Percentiles rank a stretch among this genome's conserved stretches.
phyloP scores from a whole-genome alignment of 2,888 invertebrate genomes.

The Athalia rosae region DNA sequence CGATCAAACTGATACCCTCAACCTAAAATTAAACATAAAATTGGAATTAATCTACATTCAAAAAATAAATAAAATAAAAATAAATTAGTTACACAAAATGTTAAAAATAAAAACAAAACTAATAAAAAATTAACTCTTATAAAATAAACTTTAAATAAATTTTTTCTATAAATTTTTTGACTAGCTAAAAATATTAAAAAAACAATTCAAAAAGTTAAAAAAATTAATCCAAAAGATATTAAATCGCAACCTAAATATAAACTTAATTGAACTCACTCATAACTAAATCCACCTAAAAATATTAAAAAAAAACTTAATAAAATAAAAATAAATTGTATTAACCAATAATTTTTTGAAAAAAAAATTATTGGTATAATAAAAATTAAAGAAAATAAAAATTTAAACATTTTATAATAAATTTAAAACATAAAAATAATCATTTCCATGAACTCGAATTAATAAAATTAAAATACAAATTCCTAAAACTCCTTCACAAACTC shows the following conservation, averaged over 20 bases:
- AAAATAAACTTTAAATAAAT: conserved; percentile 75
- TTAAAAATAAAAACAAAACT: conserved; percentile 76
- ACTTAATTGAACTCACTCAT: neutral
- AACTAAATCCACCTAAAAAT: conserved; percentile 65
- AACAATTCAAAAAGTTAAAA: conserved; percentile 79
- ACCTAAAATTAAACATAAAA: conserved; percentile 80
- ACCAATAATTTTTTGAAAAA: conserved; percentile 75
- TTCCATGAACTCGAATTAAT: conserved; percentile 79
- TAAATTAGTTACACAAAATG: conserved; percentile 78
- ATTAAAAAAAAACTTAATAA: conserved; percentile 70
- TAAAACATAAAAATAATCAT: conserved; percentile 80
- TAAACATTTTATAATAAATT: conserved; percentile 78
- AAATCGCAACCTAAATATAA: conserved; percentile 51
- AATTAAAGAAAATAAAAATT: conserved; percentile 74
- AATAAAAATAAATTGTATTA: conserved; percentile 75
- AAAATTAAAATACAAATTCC: conserved; percentile 79
- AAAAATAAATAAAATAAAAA: conserved; percentile 84
- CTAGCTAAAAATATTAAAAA: conserved; percentile 78
- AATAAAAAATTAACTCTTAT: conserved; percentile 76
- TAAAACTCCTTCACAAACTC: conserved; percentile 81
- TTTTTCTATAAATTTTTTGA: conserved; percentile 72
- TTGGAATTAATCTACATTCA: conserved; percentile 81
- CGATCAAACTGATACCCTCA: conserved; percentile 84
- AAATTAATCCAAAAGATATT: conserved; percentile 53
- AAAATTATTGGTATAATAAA: conserved; percentile 77